Evolutionary conservation across 2,797 vertebrate genomes (phyloP).

Genomic region (Hozukius guyotensis): DNA sequence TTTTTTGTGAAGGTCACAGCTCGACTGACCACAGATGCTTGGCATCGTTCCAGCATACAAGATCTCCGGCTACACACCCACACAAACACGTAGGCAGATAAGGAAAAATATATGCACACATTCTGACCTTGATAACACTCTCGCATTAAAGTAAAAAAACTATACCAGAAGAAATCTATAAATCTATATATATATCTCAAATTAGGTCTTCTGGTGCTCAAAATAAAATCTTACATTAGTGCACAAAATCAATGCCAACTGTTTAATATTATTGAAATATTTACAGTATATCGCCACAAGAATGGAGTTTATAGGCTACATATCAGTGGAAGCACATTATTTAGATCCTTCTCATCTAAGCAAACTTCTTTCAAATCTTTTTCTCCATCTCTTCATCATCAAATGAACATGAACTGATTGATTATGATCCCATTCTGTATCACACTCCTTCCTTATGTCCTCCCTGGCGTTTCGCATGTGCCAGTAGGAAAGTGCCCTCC

Average conservation of each 20-base stretch:
- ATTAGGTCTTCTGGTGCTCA: background rate
- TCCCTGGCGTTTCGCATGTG: slow-evolving; percentile 47
- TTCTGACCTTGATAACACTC: slow-evolving; percentile 14
- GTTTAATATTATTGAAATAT: background rate
- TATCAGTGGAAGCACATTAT: background rate
- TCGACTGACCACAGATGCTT: slow-evolving; percentile 23
- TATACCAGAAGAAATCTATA: background rate
- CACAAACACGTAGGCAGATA: background rate
- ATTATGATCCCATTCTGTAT: background rate
- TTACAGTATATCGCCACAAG: background rate
- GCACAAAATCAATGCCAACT: background rate
- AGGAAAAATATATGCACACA: background rate
- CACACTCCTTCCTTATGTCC: slow-evolving; percentile 11
- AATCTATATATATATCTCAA: background rate
- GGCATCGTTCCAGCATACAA: slow-evolving; percentile 23
- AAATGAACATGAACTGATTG: background rate
- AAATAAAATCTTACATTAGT: background rate
- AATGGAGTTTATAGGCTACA: background rate
- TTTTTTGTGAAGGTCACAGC: slow-evolving; percentile 36
- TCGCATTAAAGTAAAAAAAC: background rate
- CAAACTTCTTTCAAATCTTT: background rate
- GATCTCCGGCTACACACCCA: background rate
- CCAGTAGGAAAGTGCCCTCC: slow-evolving; percentile 60
- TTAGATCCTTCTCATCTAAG: background rate
- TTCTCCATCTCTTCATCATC: background rate